Conservation (phyloP, 92 coral and sea anemone genomes). For the Chrysogorgia sp. region DNA sequence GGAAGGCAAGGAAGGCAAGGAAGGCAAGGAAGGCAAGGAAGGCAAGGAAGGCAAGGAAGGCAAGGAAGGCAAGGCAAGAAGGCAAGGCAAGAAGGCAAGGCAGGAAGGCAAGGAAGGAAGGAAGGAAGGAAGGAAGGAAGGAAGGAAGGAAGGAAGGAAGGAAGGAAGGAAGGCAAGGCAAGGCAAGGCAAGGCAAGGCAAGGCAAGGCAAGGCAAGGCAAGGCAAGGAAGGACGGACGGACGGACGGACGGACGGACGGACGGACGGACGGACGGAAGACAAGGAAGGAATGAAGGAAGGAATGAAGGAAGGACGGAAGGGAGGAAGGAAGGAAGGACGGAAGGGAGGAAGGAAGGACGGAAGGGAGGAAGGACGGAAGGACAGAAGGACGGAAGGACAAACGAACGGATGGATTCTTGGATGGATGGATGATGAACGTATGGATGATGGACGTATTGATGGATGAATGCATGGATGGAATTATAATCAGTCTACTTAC, state of each 20-base stretch:
- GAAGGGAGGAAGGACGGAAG: slow-evolving; percentile 3
- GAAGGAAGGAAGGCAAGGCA: background rate
- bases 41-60: background rate
- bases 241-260: slow-evolving; percentile 7
- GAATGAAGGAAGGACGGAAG: slow-evolving; percentile 17
- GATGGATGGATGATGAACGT: background rate
- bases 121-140: background rate
- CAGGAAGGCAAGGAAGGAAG: no score
- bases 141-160: background rate
- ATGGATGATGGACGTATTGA: background rate
- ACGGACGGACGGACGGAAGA: slow-evolving; percentile 8
- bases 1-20: background rate
- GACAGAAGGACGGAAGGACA: slow-evolving; percentile 21
- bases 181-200: background rate
- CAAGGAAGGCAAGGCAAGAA: background rate
- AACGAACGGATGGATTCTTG: slow-evolving; percentile 14
- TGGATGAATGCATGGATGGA: slow-evolving; percentile 5
- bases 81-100: slow-evolving; percentile 15
- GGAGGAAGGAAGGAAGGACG: slow-evolving; percentile 23
- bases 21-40: slow-evolving; percentile 4
- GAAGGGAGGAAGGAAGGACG: background rate
- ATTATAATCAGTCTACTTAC: no score
- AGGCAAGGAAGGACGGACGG: background rate
- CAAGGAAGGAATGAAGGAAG: slow-evolving; percentile 24
- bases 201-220: background rate